phyloP scores from a whole-genome alignment of 2,797 vertebrate genomes.

The Sphenodon punctatus region DNA sequence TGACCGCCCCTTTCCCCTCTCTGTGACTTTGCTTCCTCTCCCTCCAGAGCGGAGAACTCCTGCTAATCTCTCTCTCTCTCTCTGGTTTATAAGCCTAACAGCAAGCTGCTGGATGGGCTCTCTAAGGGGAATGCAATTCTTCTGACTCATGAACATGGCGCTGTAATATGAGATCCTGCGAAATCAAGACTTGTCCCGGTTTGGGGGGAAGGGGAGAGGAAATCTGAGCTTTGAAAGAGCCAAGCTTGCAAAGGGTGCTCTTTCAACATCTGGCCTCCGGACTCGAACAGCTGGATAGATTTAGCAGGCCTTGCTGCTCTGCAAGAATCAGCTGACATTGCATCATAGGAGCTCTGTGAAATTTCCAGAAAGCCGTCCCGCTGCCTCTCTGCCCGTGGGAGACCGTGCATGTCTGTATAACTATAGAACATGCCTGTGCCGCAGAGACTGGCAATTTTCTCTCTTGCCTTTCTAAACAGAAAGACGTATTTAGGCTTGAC shows the following conservation, averaged over 20 bases:
- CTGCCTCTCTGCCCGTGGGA: not conserved
- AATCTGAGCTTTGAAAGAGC: not conserved
- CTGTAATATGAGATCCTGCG: no score
- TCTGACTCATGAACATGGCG: no score
- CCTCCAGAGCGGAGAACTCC: no score
- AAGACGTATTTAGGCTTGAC: not conserved
- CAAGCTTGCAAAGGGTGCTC: not conserved
- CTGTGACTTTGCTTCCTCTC: no score
- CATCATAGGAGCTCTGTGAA: slow-evolving; percentile 53
- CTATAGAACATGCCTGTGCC: not conserved
- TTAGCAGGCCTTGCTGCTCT: accelerated
- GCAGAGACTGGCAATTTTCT: not conserved
- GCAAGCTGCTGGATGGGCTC: no score
- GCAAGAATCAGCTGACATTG: slow-evolving; percentile 47
- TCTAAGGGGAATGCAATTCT: no score
- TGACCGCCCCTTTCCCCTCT: no score
- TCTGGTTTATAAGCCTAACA: no score
- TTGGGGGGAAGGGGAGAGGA: no score
- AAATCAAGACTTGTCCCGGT: no score
- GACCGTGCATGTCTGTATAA: not conserved
- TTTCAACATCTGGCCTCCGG: not conserved
- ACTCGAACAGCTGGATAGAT: not conserved
- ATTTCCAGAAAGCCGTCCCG: slow-evolving; percentile 25
- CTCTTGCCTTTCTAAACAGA: not conserved
- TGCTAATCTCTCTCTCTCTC: no score